Evolutionary conservation across 2,797 vertebrate genomes (phyloP).

Genomic region (Valencia hispanica): DNA sequence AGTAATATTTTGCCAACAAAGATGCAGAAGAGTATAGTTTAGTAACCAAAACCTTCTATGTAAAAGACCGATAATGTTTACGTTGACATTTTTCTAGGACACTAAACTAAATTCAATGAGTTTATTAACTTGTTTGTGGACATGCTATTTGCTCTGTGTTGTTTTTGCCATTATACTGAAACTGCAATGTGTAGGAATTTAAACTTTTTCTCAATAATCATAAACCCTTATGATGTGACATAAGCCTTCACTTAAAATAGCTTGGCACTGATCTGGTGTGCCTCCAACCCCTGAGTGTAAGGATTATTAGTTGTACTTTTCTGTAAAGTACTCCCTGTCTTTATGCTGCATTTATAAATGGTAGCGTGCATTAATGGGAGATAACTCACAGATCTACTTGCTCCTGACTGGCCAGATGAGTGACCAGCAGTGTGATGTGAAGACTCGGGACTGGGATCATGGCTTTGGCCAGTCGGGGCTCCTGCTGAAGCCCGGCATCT

Average conservation of each 20-base stretch:
- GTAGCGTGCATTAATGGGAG: background rate
- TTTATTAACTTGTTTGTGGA: no score
- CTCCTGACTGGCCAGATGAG: conserved; percentile 87
- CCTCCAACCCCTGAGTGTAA: background rate
- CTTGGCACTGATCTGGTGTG: background rate
- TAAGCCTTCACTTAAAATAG: background rate
- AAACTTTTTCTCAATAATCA: no score
- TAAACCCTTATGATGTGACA: background rate
- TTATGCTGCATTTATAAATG: background rate
- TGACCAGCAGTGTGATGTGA: conserved; percentile 93
- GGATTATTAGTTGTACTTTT: background rate
- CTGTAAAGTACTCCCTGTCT: background rate
- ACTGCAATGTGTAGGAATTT: no score
- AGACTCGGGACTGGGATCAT: conserved; percentile 86
- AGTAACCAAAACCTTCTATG: background rate
- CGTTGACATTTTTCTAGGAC: no score
- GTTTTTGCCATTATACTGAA: no score
- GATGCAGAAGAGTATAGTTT: background rate
- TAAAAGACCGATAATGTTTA: background rate
- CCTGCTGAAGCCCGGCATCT: conserved; percentile 84
- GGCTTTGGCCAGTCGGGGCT: conserved; percentile 85
- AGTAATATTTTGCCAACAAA: no score
- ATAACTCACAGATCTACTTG: conserved; percentile 88
- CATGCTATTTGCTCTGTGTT: no score
- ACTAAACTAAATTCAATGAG: no score